These are phyloP conservation scores for Vireo altiloquus DNA, from an alignment of 2,113 vertebrate genomes.

Conservation along the genomic window DNA sequence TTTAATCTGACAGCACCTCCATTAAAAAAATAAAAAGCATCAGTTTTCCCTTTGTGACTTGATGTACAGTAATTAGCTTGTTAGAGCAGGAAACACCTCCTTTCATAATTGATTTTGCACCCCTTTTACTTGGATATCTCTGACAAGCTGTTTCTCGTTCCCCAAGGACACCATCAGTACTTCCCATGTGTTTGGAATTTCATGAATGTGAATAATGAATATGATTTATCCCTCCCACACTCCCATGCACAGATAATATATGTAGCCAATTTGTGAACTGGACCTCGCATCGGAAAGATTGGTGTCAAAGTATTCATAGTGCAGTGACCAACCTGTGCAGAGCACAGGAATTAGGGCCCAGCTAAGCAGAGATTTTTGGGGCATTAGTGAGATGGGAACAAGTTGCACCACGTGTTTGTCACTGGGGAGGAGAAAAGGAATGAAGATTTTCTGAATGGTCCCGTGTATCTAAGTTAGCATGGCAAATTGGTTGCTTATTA, in stretches of 20 bases:
- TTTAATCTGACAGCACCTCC: slow-evolving; percentile 65
- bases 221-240: slow-evolving; percentile 64
- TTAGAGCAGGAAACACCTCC: slow-evolving; percentile 71
- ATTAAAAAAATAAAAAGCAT: slow-evolving; percentile 70
- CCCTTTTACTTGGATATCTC: slow-evolving; percentile 69
- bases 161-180: slow-evolving; percentile 67
- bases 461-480: slow-evolving; percentile 34
- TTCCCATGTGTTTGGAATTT: slow-evolving; percentile 70
- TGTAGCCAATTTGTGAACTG: slow-evolving; percentile 53
- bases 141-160: slow-evolving; percentile 68
- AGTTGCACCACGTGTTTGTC: neutral
- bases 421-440: neutral
- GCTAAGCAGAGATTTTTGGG: neutral
- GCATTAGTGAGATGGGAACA: neutral
- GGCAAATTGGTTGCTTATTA: slow-evolving; percentile 68
- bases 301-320: slow-evolving; percentile 19
- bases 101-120: slow-evolving; percentile 72
- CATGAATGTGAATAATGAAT: slow-evolving; percentile 68
- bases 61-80: slow-evolving; percentile 71
- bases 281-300: neutral
- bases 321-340: neutral
- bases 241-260: slow-evolving; percentile 51
- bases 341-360: neutral
- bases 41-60: slow-evolving; percentile 66
- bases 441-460: slow-evolving; percentile 46